Conservation (phyloP, 2,113 vertebrate species). For the Pseudolaguvia tuberculata region DNA sequence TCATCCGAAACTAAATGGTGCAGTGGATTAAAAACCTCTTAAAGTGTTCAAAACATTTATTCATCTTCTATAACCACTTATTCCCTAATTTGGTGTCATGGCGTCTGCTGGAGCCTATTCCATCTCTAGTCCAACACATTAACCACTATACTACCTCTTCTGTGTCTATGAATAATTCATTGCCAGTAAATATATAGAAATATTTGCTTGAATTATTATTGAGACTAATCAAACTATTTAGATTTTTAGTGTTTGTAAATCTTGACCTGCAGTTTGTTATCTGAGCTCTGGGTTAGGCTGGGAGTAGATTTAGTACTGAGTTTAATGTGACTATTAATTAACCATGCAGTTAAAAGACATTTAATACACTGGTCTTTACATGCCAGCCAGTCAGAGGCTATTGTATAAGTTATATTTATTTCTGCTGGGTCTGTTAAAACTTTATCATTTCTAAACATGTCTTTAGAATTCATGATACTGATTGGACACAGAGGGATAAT, state of each 20-base stretch:
- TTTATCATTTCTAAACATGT: background rate
- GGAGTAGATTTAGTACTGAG: background rate
- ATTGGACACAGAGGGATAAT: background rate
- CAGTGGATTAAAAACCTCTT: too few species aligned
- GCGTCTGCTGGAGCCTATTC: too few species aligned
- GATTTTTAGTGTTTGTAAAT: background rate
- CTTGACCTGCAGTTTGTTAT: background rate
- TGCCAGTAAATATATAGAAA: too few species aligned
- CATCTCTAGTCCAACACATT: too few species aligned
- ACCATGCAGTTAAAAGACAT: background rate
- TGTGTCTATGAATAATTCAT: too few species aligned
- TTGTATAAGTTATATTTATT: background rate
- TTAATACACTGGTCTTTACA: background rate
- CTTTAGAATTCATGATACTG: background rate
- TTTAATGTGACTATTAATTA: background rate
- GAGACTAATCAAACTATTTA: too few species aligned
- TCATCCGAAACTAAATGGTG: too few species aligned
- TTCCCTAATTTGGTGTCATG: too few species aligned
- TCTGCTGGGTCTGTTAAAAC: background rate
- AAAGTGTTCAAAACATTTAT: too few species aligned
- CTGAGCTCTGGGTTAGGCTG: background rate
- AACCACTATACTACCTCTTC: too few species aligned
- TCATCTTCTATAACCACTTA: too few species aligned
- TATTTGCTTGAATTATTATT: slow-evolving; percentile 19
- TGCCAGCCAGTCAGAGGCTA: background rate